Percentiles rank a stretch among this genome's conserved stretches.
phyloP scores from a whole-genome alignment of 2,113 vertebrate species.

The Aleadryas rufinucha region DNA sequence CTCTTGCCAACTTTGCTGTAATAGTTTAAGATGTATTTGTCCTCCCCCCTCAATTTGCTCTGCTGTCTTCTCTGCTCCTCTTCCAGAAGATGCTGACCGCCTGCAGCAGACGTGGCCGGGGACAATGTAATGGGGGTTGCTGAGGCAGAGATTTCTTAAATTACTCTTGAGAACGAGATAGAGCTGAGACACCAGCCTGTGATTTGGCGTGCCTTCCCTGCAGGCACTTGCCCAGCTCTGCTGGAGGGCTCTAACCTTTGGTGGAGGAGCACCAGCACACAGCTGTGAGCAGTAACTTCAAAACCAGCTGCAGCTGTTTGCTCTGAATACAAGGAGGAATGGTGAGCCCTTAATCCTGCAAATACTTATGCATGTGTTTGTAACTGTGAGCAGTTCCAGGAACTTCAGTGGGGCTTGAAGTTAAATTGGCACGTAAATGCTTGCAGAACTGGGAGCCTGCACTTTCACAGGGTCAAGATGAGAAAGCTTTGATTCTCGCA shows the following conservation, averaged over 20 bases:
- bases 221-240: constrained; percentile 1
- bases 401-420: neutral
- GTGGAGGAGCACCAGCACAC: neutral
- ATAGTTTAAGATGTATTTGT: neutral
- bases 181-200: neutral
- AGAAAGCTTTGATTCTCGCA: neutral
- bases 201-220: neutral
- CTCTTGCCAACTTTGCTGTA: neutral
- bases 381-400: constrained; percentile 17
- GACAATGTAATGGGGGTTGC: fast-evolving
- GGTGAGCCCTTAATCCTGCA: neutral
- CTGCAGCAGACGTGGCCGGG: neutral
- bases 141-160: neutral
- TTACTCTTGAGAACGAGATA: neutral
- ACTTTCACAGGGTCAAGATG: neutral
- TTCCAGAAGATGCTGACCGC: neutral
- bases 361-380: neutral
- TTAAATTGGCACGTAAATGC: neutral
- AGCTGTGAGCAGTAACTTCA: constrained; percentile 32
- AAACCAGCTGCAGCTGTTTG: constrained; percentile 37
- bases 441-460: neutral
- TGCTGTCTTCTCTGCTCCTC: neutral
- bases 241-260: neutral
- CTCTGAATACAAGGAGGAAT: neutral
- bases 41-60: neutral